Evolutionary conservation across 2,113 vertebrate genomes (phyloP).

Genomic region (Chamaetylas fuelleborni): DNA sequence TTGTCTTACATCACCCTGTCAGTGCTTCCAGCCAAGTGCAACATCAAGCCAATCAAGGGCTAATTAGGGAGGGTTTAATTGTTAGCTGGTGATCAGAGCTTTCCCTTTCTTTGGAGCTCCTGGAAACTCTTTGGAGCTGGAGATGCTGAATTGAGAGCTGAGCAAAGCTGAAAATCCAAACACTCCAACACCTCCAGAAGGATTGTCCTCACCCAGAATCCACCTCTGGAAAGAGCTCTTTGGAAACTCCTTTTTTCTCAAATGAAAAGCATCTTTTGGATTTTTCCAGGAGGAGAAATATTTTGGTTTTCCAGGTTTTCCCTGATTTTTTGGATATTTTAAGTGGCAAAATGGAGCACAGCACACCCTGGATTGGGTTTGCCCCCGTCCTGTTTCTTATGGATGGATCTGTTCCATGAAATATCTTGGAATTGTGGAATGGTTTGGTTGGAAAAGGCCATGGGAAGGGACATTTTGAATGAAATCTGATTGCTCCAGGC

Average conservation of each 20-base stretch:
- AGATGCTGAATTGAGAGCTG: background rate
- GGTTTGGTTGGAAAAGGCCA: background rate
- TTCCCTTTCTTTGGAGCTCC: background rate
- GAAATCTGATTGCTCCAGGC: background rate
- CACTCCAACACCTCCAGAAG: background rate
- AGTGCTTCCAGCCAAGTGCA: background rate
- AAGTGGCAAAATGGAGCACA: background rate
- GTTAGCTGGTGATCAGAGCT: background rate
- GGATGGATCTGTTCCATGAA: background rate
- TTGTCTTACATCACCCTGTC: background rate
- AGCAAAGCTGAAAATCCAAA: background rate
- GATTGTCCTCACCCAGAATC: background rate
- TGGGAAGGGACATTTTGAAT: background rate
- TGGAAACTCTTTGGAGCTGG: background rate
- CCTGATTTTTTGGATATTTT: background rate
- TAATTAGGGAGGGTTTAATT: background rate
- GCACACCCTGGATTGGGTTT: background rate
- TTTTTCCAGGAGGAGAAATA: background rate
- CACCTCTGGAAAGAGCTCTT: background rate
- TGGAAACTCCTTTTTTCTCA: background rate
- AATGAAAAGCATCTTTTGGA: background rate
- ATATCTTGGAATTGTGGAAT: background rate
- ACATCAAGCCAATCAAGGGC: background rate
- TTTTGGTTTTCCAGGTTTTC: background rate
- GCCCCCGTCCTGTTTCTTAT: rapidly evolving